These are phyloP conservation scores for Drosophila triauraria DNA, from an alignment of 1,140 invertebrate species.

Conservation along the genomic window DNA sequence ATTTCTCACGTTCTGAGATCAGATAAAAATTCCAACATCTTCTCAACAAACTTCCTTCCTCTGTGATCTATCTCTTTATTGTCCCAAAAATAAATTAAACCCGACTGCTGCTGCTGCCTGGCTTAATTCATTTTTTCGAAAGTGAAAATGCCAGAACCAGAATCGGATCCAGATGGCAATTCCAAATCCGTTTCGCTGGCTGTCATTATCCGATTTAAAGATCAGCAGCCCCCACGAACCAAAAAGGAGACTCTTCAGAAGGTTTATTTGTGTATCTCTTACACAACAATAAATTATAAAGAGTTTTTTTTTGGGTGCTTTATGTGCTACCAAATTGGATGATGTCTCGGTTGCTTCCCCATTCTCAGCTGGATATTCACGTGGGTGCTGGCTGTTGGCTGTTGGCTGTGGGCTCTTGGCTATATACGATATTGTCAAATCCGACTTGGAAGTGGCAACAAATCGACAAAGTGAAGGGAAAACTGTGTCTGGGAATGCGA, in stretches of 20 bases:
- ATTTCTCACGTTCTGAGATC: conserved; percentile 17
- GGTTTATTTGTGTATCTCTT: conserved; percentile 77
- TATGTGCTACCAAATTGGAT: conserved; percentile 62
- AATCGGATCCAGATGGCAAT: conserved; percentile 38
- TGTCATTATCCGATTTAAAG: conserved; percentile 57
- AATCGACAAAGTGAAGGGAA: conserved; percentile 70
- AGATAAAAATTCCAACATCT: conserved; percentile 29
- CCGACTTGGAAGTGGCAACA: conserved; percentile 44
- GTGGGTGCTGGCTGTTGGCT: conserved; percentile 42
- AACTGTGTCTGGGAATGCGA: conserved; percentile 62
- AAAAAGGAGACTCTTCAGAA: conserved; percentile 63
- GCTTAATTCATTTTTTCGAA: conserved; percentile 39
- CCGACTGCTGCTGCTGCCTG: background rate
- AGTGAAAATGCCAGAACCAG: conserved; percentile 45
- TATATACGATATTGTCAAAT: conserved; percentile 54
- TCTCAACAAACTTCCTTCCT: conserved; percentile 39
- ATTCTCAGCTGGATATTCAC: conserved; percentile 45
- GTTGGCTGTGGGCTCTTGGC: conserved; percentile 22
- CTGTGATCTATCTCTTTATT: conserved; percentile 5
- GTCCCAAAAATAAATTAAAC: conserved; percentile 16
- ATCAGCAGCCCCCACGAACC: conserved; percentile 53
- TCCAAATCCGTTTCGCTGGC: conserved; percentile 43
- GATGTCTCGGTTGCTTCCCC: conserved; percentile 54
- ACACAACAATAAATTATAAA: conserved; percentile 53
- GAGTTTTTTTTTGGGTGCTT: conserved; percentile 23